Evolutionary conservation across 1,140 invertebrate genomes (phyloP).

Genomic region (Saccostrea glomerata): DNA sequence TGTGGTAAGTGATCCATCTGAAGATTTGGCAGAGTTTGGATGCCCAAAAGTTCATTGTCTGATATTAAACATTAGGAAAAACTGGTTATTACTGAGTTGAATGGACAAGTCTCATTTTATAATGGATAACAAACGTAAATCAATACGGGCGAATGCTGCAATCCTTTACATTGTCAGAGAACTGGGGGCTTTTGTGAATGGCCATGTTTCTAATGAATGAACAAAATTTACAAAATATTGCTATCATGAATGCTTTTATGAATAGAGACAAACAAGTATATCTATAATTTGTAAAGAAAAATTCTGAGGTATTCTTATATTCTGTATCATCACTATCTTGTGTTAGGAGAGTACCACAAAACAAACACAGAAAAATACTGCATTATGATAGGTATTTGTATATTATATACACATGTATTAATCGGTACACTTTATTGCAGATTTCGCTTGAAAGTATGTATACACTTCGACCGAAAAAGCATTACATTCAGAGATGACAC

Average conservation of each 20-base stretch:
- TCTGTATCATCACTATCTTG: too few relatives aligned
- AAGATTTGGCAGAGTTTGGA: background rate
- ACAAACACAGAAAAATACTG: too few relatives aligned
- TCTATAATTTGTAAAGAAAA: too few relatives aligned
- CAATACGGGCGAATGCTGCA: background rate
- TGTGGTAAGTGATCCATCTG: background rate
- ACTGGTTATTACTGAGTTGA: constrained; percentile 15
- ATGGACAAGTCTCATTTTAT: constrained; percentile 16
- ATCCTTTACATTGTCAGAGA: background rate
- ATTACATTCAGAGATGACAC: too few relatives aligned
- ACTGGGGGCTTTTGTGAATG: background rate
- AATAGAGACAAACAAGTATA: too few relatives aligned
- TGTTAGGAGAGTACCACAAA: too few relatives aligned
- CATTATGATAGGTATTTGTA: too few relatives aligned
- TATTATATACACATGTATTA: too few relatives aligned
- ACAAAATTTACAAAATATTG: background rate
- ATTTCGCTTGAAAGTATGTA: too few relatives aligned
- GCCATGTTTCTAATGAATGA: background rate
- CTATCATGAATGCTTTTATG: background rate
- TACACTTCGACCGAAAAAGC: too few relatives aligned
- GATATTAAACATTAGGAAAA: constrained; percentile 10
- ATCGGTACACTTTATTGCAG: too few relatives aligned
- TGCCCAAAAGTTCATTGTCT: background rate
- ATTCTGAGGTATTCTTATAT: too few relatives aligned
- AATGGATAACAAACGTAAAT: constrained; percentile 14